Evolutionary conservation across 2,113 vertebrate genomes (phyloP).

Genomic region (Pontoporia blainvillei): DNA sequence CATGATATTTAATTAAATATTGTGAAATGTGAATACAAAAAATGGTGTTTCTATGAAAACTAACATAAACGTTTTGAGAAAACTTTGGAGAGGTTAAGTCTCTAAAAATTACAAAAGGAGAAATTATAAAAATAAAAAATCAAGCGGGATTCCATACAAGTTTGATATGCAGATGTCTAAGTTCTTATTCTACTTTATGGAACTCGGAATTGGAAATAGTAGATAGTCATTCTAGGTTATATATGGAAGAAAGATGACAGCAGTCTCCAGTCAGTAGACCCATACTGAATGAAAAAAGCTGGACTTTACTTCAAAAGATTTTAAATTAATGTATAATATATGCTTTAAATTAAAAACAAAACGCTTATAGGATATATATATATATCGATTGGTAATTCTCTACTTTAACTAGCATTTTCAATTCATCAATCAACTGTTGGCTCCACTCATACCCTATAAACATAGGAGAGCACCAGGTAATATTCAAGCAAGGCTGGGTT

Average conservation of each 20-base stretch:
- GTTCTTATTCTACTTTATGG: background rate
- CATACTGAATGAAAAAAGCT: background rate
- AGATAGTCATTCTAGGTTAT: background rate
- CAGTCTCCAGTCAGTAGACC: background rate
- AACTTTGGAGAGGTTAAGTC: background rate
- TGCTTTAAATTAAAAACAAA: slow-evolving; percentile 11
- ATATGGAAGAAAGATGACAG: background rate
- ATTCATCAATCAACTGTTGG: background rate
- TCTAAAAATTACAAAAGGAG: background rate
- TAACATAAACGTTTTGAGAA: background rate
- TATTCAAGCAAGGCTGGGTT: background rate
- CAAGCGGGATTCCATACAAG: background rate
- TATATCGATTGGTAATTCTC: background rate
- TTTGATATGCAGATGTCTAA: background rate
- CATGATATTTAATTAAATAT: slow-evolving; percentile 6
- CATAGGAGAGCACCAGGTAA: background rate
- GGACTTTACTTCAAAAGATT: background rate
- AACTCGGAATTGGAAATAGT: background rate
- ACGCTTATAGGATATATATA: background rate
- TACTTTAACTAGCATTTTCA: background rate
- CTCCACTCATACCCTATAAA: background rate
- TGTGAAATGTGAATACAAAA: background rate
- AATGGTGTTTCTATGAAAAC: background rate
- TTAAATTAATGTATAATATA: background rate
- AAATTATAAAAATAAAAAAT: background rate